Base-by-base conservation (phyloP, 2,797 vertebrate genomes). In the Siniperca obscura region DNA sequence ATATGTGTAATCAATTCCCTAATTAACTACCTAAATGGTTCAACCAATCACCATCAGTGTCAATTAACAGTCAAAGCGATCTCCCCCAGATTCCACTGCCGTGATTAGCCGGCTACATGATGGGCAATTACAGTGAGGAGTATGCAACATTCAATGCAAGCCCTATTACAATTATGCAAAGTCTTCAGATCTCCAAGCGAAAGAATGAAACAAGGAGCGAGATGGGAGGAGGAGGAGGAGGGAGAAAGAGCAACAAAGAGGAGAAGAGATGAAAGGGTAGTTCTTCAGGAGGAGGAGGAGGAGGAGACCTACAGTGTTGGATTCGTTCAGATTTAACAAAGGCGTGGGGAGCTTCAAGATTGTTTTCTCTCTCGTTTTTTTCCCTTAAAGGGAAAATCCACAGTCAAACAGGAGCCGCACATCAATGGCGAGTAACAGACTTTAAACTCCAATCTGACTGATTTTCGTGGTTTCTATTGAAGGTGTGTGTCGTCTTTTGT, bases 71-170 rank as follows among this genome's bases (percentile, higher is more conserved):
- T 86, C 89, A 92, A 84, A 91, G 85, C 55, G 34, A 85, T 87
- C 90, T 90, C 88, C 92, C 86, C 86, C 76, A 77, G 87, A 92
- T 90, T 92, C 80, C 76, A 56, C 70, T 50, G 82, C 84, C 84
- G 53, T 90, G 92, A 94, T 94, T 93, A 94, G 89, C 84, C 59
- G 8, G 88, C 78, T 85, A 93, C 93, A 93, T 83, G 90, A 93
- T 86, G 87, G 88, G 82, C 90, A 94, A 94, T 94, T 94, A 94
- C 87, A 91, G 85, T 30, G 78, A 89, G 86, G 86, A 80, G 84
- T 42, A 67, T 14, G 73, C 90, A 30, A 75, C 71, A 52, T 83
- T 91, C 86, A 81, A 87, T 69, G 84, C 80, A 60, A 76, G 79
- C 73, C 86, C 85, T 76, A 76, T 91, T 87, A 90, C 85, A 92